Evolutionary conservation across 2,797 vertebrate species (phyloP).

Genomic region (Nasua narica): DNA sequence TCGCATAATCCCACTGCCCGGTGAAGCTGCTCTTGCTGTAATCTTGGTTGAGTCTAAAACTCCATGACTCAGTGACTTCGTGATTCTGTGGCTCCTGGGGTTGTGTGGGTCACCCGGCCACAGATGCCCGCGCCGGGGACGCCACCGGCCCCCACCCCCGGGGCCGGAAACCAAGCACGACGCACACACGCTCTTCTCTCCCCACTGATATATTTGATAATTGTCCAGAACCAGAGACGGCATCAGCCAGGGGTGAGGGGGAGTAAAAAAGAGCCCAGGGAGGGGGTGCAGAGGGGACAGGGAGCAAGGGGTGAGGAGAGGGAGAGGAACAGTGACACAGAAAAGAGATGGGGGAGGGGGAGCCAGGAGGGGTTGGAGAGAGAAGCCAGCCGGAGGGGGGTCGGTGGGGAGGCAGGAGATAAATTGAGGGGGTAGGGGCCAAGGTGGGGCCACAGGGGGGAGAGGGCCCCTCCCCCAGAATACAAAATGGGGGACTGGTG

Average conservation of each 20-base stretch:
- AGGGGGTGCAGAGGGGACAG: neutral
- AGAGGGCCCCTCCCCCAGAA: conserved; percentile 62
- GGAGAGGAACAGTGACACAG: conserved; percentile 26
- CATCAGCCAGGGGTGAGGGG: neutral
- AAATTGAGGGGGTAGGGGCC: conserved; percentile 14
- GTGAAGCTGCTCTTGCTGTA: neutral
- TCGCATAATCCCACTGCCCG: neutral
- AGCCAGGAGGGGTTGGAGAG: neutral
- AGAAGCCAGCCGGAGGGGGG: conserved; percentile 58
- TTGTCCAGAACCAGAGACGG: conserved; percentile 72
- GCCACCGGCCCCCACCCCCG: fast-evolving
- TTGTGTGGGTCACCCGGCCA: neutral
- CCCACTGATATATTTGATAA: conserved; percentile 77
- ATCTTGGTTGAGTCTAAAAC: neutral
- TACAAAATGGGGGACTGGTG: conserved; percentile 64
- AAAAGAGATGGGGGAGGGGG: neutral
- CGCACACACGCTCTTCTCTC: conserved; percentile 42
- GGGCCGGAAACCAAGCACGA: neutral
- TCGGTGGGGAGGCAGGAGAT: neutral
- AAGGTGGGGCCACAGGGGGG: conserved; percentile 39
- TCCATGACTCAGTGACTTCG: neutral
- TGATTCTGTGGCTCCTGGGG: neutral
- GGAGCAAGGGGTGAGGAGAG: neutral
- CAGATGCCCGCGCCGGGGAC: fast-evolving
- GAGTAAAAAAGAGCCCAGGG: conserved; percentile 69